These are phyloP conservation scores for Delichon dasypus DNA, from an alignment of 2,797 vertebrate genomes.

Conservation along the genomic window DNA sequence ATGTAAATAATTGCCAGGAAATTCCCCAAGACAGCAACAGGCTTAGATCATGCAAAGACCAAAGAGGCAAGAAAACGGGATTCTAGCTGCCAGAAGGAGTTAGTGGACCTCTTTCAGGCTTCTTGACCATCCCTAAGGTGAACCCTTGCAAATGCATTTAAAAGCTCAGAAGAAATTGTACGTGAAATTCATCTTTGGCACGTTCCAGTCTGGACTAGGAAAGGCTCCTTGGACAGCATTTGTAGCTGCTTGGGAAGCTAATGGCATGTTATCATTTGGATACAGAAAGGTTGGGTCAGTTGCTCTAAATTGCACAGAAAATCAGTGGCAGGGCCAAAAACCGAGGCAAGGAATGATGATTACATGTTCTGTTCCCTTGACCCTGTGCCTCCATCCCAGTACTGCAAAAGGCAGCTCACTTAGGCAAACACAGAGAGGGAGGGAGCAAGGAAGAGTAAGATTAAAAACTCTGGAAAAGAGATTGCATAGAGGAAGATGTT, in stretches of 20 bases:
- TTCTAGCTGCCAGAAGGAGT: background rate
- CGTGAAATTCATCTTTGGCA: background rate
- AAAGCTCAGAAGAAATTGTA: background rate
- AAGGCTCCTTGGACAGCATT: background rate
- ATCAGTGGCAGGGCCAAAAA: background rate
- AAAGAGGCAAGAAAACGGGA: background rate
- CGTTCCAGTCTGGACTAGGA: background rate
- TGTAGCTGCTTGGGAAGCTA: background rate
- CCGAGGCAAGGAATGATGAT: background rate
- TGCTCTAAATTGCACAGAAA: constrained; percentile 1
- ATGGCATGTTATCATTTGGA: background rate
- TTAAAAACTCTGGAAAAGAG: constrained; percentile 36
- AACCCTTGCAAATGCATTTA: background rate
- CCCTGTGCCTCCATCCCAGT: background rate
- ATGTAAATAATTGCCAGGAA: background rate
- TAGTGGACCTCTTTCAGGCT: background rate
- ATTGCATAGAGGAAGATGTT: background rate
- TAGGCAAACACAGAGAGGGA: background rate
- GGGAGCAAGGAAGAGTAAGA: background rate
- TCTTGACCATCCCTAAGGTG: background rate
- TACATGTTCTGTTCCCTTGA: background rate
- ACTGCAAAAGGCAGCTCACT: background rate
- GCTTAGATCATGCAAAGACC: background rate
- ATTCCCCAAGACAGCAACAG: background rate
- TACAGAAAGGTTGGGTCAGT: background rate